Evolutionary conservation across 2,113 vertebrate genomes (phyloP), one percentile per base, ranked within the genome.

Genomic region (Craseonycteris thonglongyai): DNA sequence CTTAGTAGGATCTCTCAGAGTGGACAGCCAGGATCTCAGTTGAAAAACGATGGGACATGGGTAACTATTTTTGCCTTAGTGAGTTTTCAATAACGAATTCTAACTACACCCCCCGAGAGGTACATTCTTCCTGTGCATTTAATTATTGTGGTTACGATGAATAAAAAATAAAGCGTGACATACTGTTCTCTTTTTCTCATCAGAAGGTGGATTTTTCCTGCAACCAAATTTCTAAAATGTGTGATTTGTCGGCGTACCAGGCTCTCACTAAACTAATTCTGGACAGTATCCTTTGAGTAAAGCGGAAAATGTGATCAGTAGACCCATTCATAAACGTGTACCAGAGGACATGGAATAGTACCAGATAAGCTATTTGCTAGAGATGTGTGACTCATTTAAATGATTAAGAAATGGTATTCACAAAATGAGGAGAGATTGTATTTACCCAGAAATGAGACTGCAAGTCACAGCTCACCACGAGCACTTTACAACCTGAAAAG

Each of bases 151-250:
- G 18, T 71, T 40, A 81, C 33, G 82, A 61, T 24, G 54, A 51
- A 74, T 18, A 30, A 75, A 86, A 83, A 71, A 7, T 33, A 15
- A 71, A 33, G 30, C 38, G 2, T 90, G 42, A 54, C 18, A 13
- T 56, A 5, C n/a, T 79, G 19, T 21, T 96, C 35, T 59, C 38
- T 71, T 96, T 97, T 85, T 97, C 80, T 56, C 75, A 86, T 40
- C 97, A 99, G 99, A 99, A 98, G 92, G 99, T 98, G 3, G 98
- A 99, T 98, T 99, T 99, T 94, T 99, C 99, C 22, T 89, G 96
- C 96, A 99, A 99, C 78, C 93, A 96, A 22, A 99, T 99, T 94
- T 93, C 98, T n/a, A 95, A 97, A 95, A 99, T 99, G 99, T 93
- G 95, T 83, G 98, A 99, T 97, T 96, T 99, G 92, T 99, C 98